These are phyloP conservation scores for Eupithecia pulchellata DNA, from an alignment of 2,888 invertebrate species.

Conservation along the genomic window DNA sequence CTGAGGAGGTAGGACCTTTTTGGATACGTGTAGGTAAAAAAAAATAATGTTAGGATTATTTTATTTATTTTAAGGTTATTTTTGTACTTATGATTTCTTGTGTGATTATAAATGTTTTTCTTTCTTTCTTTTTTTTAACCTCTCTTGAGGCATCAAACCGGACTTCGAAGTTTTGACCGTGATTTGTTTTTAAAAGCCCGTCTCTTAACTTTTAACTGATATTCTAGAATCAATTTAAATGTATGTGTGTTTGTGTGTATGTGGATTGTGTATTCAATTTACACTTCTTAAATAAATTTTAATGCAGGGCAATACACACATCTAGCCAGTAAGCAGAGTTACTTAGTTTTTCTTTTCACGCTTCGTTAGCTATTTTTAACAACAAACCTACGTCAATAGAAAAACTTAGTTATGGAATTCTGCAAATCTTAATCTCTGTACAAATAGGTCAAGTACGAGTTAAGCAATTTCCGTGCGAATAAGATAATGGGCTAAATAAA, in stretches of 20 bases:
- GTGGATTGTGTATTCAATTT: neutral
- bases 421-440: conserved; percentile 14
- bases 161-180: neutral
- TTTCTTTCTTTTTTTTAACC: no score
- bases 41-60: no score
- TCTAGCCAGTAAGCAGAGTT: neutral
- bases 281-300: neutral
- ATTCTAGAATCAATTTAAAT: neutral
- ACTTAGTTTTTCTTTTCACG: neutral
- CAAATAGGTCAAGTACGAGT: conserved; percentile 36
- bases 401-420: neutral
- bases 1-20: no score
- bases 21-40: no score
- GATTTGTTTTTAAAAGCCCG: neutral
- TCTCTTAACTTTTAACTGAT: neutral
- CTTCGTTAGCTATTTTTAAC: neutral
- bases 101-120: no score
- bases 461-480: conserved; percentile 34
- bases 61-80: no score
- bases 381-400: neutral
- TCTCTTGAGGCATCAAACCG: neutral
- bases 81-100: no score
- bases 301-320: no score
- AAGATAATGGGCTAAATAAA: conserved; percentile 31
- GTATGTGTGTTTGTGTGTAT: no score